Evolutionary conservation across 2,113 vertebrate species (phyloP).

Genomic region (Archilochus colubris): DNA sequence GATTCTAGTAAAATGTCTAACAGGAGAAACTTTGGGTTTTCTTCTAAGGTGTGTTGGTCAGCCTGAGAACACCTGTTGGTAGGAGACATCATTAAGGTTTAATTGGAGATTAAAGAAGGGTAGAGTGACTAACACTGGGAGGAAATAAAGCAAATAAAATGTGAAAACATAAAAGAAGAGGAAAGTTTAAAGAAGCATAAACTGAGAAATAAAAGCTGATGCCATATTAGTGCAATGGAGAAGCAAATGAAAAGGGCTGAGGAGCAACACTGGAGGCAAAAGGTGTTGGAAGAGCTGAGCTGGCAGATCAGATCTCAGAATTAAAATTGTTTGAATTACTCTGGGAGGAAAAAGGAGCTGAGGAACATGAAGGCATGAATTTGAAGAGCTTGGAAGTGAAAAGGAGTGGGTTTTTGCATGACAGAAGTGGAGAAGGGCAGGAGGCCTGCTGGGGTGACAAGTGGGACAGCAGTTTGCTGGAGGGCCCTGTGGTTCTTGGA

Average conservation of each 20-base stretch:
- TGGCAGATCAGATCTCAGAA: neutral
- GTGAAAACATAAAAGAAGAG: neutral
- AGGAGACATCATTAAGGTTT: conserved; percentile 17
- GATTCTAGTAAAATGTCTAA: neutral
- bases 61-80: conserved; percentile 16
- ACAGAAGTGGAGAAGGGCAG: neutral
- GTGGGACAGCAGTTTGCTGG: neutral
- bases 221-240: neutral
- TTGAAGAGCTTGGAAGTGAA: neutral
- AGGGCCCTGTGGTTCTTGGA: neutral
- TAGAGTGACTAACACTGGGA: neutral
- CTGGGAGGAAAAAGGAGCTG: neutral
- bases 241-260: neutral
- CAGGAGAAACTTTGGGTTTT: neutral
- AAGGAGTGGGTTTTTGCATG: neutral
- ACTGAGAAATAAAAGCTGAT: neutral
- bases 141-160: conserved; percentile 1
- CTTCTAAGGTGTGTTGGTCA: neutral
- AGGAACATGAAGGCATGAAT: neutral
- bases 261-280: no score
- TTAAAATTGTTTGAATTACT: neutral
- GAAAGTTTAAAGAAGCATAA: neutral
- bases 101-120: neutral
- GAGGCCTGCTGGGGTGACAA: neutral
- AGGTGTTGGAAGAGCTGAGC: neutral